A percentile compares a stretch with the other conserved stretches of the same genome.
phyloP scores from a whole-genome alignment of 1,140 invertebrate genomes.

The Bombus superbus region DNA sequence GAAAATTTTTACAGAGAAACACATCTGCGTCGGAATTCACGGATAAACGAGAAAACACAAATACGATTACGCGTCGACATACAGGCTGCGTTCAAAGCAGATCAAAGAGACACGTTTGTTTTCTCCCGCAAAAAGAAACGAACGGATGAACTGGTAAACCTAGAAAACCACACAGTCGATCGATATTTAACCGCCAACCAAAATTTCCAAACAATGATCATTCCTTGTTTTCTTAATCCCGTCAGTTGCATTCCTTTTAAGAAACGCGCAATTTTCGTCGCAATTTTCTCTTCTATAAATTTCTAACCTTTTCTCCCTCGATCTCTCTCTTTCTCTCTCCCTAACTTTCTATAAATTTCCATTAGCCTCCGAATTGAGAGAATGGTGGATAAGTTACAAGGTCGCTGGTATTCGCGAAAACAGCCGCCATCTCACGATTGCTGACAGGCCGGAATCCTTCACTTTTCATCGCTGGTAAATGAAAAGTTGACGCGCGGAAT shows the following conservation, averaged over 20 bases:
- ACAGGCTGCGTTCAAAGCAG: not conserved
- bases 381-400: too few species aligned
- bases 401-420: too few species aligned
- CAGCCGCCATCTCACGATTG: too few species aligned
- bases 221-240: not conserved
- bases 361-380: not conserved
- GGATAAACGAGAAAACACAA: constrained; percentile 12
- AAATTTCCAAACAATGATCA: not conserved
- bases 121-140: not conserved
- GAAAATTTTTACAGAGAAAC: not conserved
- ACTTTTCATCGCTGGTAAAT: too few species aligned
- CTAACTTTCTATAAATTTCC: too few species aligned
- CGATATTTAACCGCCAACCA: not conserved
- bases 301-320: too few species aligned
- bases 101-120: not conserved
- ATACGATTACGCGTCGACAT: not conserved
- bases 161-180: not conserved
- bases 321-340: too few species aligned
- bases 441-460: too few species aligned
- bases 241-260: not conserved
- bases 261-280: too few species aligned
- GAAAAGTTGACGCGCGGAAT: too few species aligned
- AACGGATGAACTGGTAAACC: not conserved
- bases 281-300: too few species aligned
- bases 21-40: not conserved